Percentiles rank a stretch among this genome's conserved stretches.
phyloP scores from a whole-genome alignment of 2,888 invertebrate species.

The Clunio marinus region DNA sequence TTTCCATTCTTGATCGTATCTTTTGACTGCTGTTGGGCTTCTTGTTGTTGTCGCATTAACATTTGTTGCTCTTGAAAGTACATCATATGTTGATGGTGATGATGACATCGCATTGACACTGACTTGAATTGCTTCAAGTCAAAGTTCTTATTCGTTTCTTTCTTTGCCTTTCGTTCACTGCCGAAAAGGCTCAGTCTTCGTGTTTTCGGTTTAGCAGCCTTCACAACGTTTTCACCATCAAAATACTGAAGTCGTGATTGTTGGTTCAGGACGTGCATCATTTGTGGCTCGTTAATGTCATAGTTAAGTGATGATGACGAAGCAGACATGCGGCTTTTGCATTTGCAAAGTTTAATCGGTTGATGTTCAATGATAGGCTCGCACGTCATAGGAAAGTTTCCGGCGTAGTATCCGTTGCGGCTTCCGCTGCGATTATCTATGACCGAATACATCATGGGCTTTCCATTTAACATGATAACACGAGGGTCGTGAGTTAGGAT shows the following conservation, averaged over 20 bases:
- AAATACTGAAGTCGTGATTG: constrained; percentile 38
- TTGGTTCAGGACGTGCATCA: constrained; percentile 34
- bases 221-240: constrained; percentile 30
- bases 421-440: constrained; percentile 41
- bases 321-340: constrained; percentile 25
- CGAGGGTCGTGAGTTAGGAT: constrained; percentile 36
- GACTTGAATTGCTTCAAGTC: constrained; percentile 42
- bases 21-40: constrained; percentile 33
- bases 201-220: constrained; percentile 27
- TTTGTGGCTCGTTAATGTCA: constrained; percentile 27
- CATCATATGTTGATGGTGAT: constrained; percentile 34
- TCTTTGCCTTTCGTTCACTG: constrained; percentile 30
- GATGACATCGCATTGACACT: constrained; percentile 41
- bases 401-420: constrained; percentile 54
- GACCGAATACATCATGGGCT: constrained; percentile 38
- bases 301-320: constrained; percentile 28
- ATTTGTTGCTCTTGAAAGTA: constrained; percentile 36
- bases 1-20: constrained; percentile 39
- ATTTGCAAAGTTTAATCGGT: constrained; percentile 23
- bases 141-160: constrained; percentile 40
- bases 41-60: constrained; percentile 33
- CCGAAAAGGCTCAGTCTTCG: constrained; percentile 35
- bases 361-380: constrained; percentile 46
- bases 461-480: constrained; percentile 32
- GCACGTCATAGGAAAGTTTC: constrained; percentile 54